phyloP scores from a whole-genome alignment of 2,797 vertebrate genomes.

The Crotalus adamanteus region DNA sequence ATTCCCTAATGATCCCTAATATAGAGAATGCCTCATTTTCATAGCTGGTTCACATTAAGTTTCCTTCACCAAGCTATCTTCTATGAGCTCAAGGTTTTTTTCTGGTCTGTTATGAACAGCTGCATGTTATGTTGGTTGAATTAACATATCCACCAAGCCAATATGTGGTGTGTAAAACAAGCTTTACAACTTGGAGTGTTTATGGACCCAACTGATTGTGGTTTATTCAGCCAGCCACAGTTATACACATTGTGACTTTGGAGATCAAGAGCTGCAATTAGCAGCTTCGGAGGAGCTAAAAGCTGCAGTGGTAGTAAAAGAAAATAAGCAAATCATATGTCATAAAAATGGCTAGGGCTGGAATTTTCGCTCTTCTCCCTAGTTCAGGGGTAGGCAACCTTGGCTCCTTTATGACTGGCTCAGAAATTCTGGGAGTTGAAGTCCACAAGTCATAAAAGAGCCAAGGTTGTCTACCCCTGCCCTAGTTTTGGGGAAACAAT shows the following conservation, averaged over 20 bases:
- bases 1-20: not conserved
- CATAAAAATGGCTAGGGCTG: not conserved
- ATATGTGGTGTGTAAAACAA: not conserved
- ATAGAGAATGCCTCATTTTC: not conserved
- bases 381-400: not conserved
- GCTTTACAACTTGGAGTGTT: not conserved
- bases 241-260: not conserved
- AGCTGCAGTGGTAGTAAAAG: not conserved
- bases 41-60: not conserved
- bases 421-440: no score
- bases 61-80: not conserved
- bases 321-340: not conserved
- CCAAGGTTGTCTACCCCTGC: no score
- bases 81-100: not conserved
- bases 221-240: not conserved
- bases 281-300: not conserved
- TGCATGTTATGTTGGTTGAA: not conserved
- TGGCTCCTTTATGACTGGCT: no score
- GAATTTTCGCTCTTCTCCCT: not conserved
- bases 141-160: not conserved
- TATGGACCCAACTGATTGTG: not conserved
- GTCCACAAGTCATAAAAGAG: no score
- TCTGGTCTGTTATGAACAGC: not conserved
- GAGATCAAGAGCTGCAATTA: not conserved
- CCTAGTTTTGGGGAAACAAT: not conserved